Conservation (phyloP, 2,888 invertebrate genomes). For the Podotricha telesiphe region DNA sequence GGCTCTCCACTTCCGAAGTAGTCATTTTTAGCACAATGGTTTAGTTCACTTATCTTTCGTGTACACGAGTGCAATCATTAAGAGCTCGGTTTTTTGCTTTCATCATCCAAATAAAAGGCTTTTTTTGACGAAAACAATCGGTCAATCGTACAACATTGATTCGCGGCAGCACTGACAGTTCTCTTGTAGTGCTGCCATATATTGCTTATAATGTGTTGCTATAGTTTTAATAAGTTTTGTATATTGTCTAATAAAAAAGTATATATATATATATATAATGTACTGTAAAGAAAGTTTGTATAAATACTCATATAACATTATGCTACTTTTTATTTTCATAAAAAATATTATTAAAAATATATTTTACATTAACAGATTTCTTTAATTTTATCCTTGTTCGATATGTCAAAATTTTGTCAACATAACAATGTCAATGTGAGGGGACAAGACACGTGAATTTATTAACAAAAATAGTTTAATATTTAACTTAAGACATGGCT, state of each 20-base stretch:
- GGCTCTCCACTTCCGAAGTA: conserved; percentile 77
- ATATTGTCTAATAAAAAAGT: background rate
- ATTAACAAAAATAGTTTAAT: conserved; percentile 14
- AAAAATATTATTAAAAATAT: too few species aligned
- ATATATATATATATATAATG: background rate
- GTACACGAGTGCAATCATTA: conserved; percentile 63
- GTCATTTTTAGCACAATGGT: conserved; percentile 64
- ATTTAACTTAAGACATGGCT: conserved; percentile 57
- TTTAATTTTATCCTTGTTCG: too few species aligned
- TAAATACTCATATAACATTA: too few species aligned
- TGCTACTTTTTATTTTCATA: too few species aligned
- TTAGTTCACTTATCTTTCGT: conserved; percentile 60
- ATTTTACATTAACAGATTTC: too few species aligned
- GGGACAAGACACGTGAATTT: conserved; percentile 36
- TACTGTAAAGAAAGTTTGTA: too few species aligned
- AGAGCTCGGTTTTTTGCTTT: conserved; percentile 70
- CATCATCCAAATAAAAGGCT: conserved; percentile 72
- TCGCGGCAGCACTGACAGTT: conserved; percentile 50
- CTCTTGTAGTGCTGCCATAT: conserved; percentile 41
- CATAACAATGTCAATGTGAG: conserved; percentile 31
- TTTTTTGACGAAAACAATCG: conserved; percentile 66
- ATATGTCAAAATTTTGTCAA: conserved; percentile 12
- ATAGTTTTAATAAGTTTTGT: background rate
- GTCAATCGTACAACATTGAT: conserved; percentile 54
- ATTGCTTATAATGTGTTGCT: background rate